Evolutionary conservation across 2,888 invertebrate genomes (phyloP).

Genomic region (Mystacides longicornis): DNA sequence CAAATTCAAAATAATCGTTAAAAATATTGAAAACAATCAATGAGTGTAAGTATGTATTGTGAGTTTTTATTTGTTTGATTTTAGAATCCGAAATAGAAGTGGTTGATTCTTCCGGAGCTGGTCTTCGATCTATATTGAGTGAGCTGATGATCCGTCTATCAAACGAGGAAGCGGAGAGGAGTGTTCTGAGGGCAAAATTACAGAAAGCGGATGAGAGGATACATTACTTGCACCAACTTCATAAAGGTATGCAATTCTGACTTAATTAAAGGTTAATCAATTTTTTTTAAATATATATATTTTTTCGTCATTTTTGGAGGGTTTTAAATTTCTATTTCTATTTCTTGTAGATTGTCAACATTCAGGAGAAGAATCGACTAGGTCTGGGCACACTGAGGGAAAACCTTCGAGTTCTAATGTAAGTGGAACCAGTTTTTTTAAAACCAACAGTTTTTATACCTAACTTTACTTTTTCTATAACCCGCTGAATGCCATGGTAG

Average conservation of each 20-base stretch:
- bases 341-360: conserved; percentile 15
- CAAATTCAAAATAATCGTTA: no score
- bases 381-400: conserved; percentile 6
- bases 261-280: not conserved
- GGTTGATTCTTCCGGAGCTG: conserved; percentile 31
- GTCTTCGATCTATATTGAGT: conserved; percentile 33
- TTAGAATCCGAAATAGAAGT: conserved; percentile 8
- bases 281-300: not conserved
- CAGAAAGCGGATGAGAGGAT: conserved; percentile 22
- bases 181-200: conserved; percentile 28
- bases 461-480: no score
- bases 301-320: not conserved
- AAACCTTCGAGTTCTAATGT: conserved; percentile 15
- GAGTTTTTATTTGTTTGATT: no score
- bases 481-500: no score
- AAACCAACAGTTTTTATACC: not conserved
- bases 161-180: conserved; percentile 27
- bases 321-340: not conserved
- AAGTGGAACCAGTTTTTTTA: conserved; percentile 9
- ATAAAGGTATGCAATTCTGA: conserved; percentile 17
- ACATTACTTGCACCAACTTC: conserved; percentile 22
- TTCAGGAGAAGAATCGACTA: conserved; percentile 3
- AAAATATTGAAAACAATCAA: no score
- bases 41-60: no score
- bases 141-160: conserved; percentile 32